These are phyloP conservation scores for Forpus xanthops DNA, from an alignment of 2,797 vertebrate species.

Conservation along the genomic window DNA sequence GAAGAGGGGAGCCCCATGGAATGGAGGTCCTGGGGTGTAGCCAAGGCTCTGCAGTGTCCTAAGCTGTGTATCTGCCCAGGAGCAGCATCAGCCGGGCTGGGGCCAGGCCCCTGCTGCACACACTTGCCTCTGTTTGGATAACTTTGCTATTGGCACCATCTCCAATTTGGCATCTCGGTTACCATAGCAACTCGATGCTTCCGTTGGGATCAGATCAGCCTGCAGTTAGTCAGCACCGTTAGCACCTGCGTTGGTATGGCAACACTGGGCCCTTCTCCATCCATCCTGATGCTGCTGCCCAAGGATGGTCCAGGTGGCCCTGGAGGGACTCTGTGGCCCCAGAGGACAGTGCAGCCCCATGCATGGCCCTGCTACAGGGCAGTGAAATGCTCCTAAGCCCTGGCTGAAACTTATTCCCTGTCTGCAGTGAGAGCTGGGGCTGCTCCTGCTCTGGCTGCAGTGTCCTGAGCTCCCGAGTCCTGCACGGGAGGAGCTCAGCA, in stretches of 20 bases:
- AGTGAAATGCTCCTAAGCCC: fast-evolving
- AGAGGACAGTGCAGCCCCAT: not conserved
- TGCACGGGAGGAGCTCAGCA: fast-evolving
- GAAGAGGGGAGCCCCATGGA: not conserved
- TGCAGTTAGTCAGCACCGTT: slow-evolving; percentile 60
- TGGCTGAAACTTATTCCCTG: fast-evolving
- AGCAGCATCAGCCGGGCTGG: fast-evolving
- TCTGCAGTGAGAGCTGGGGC: fast-evolving
- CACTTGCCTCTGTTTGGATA: not conserved
- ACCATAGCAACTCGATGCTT: slow-evolving; percentile 67
- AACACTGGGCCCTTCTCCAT: slow-evolving; percentile 49
- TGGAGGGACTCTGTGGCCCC: not conserved
- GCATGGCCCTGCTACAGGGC: not conserved
- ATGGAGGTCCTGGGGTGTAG: no score
- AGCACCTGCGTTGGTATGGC: slow-evolving; percentile 76
- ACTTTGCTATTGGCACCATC: slow-evolving; percentile 28
- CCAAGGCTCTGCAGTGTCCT: fast-evolving
- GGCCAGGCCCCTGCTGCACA: not conserved
- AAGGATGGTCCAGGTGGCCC: not conserved
- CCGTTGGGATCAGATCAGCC: slow-evolving; percentile 70
- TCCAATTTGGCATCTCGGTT: slow-evolving; percentile 62
- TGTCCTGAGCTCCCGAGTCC: not conserved
- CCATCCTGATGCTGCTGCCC: not conserved
- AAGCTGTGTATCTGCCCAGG: not conserved
- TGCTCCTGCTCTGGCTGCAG: fast-evolving